Base-by-base conservation (phyloP, 2,797 vertebrate species). In the Streptopelia turtur region DNA sequence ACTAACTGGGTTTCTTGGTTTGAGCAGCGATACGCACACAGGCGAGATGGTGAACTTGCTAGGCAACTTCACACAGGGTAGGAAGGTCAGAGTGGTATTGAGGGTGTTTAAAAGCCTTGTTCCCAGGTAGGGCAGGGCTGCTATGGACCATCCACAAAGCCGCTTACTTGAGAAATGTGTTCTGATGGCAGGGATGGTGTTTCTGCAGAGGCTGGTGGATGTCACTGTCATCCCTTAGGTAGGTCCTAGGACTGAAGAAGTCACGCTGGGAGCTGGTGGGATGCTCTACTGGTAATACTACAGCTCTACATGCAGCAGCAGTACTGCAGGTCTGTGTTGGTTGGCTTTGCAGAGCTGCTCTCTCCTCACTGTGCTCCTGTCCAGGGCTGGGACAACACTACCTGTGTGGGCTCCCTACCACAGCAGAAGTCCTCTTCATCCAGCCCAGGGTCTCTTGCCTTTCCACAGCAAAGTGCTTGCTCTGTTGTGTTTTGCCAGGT, bases 11-110 rank as follows among this genome's bases (percentile, higher is more conserved):
- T 71, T 90, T 87, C 84, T 92, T 56, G 55, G 81, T 79, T 37
- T 72, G 57, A 83, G 75, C 71, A 79, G 66, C 1, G 1, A 22
- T n/a, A 30, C 0, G 2, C 66, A 23, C 17, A 5, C 16, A 53
- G 56, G 57, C 1, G 3, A 88, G 45, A 63, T 33, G n/a, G 21
- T 77, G 89, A 92, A 63, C 49, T 66, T 4, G 4, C n/a, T 28
- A 11, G 21, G 12, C 35, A 70, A 13, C 31, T 90, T 45, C 49
- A 25, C 3, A 22, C 0, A 0, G 50, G 0, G 0, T 33, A n/a
- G 72, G 37, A 89, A 57, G 83, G 69, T 37, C 45, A 37, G n/a
- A n/a, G 33, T 23, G 24, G 9, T 65, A 55, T 12, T 4, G 1
- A 22, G 28, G 18, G 5, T 18, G 12, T 31, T 45, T 35, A 56